Conservation (phyloP, 2,797 vertebrate species). For the Microchirus variegatus region DNA sequence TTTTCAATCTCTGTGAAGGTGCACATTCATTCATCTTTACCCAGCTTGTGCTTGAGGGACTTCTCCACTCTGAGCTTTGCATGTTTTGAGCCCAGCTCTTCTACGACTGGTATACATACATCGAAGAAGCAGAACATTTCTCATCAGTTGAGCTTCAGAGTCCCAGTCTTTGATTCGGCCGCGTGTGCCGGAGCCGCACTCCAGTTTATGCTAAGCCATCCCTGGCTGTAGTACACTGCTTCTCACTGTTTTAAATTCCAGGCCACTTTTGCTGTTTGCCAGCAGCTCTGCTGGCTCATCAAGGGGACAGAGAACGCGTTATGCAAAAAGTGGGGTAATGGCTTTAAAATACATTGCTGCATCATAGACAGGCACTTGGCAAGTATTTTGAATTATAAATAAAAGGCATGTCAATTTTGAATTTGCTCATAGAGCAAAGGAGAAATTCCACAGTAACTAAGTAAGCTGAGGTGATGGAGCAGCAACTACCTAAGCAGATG, state of each 20-base stretch:
- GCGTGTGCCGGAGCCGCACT: slow-evolving; percentile 36
- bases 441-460: slow-evolving; percentile 78
- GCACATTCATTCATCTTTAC: slow-evolving; percentile 50
- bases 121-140: slow-evolving; percentile 34
- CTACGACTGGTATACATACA: slow-evolving; percentile 25
- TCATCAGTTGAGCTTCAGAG: slow-evolving; percentile 33
- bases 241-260: slow-evolving; percentile 49
- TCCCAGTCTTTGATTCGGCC: slow-evolving; percentile 39
- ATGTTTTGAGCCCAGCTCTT: slow-evolving; percentile 10
- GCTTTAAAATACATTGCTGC: slow-evolving; percentile 75
- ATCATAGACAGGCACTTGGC: slow-evolving; percentile 74
- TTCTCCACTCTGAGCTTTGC: slow-evolving; percentile 1
- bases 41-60: slow-evolving; percentile 17
- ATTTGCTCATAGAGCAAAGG: slow-evolving; percentile 52
- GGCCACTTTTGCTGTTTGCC: slow-evolving; percentile 50
- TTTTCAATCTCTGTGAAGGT: slow-evolving; percentile 33
- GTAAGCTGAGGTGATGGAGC: slow-evolving; percentile 67
- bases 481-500: slow-evolving; percentile 81
- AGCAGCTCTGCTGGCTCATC: slow-evolving; percentile 51
- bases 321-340: slow-evolving; percentile 66
- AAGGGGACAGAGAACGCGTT: slow-evolving; percentile 51
- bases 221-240: slow-evolving; percentile 49
- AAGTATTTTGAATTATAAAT: slow-evolving; percentile 75
- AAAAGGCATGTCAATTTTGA: slow-evolving; percentile 77
- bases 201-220: slow-evolving; percentile 41